Evolutionary conservation across 1,140 invertebrate genomes (phyloP).

Genomic region (honey bee (Apis mellifera)): Amel_HAv3.1 CM009934.2:9584001-9584500

Average conservation of each 20-base stretch:
- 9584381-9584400: conserved; percentile 36
- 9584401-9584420: conserved; percentile 20
- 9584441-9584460: background rate
- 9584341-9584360: conserved; percentile 28
- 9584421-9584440: background rate
- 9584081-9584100: no score
- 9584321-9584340: conserved; percentile 13
- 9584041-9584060: no score
- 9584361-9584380: conserved; percentile 37
- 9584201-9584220: background rate
- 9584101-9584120: background rate
- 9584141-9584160: background rate
- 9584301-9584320: conserved; percentile 32
- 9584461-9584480: background rate
- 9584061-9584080: no score
- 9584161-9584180: background rate
- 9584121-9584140: conserved; percentile 7
- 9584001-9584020: no score
- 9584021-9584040: no score
- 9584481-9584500: background rate
- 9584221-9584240: background rate
- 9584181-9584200: background rate
- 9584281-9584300: conserved; percentile 43
- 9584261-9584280: conserved; percentile 6
- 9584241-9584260: conserved; percentile 33